Percentiles rank a stretch among this genome's conserved stretches.
These are phyloP conservation scores for Glaucopsyche alexis DNA, from an alignment of 2,888 invertebrate genomes.

Conservation along the genomic window DNA sequence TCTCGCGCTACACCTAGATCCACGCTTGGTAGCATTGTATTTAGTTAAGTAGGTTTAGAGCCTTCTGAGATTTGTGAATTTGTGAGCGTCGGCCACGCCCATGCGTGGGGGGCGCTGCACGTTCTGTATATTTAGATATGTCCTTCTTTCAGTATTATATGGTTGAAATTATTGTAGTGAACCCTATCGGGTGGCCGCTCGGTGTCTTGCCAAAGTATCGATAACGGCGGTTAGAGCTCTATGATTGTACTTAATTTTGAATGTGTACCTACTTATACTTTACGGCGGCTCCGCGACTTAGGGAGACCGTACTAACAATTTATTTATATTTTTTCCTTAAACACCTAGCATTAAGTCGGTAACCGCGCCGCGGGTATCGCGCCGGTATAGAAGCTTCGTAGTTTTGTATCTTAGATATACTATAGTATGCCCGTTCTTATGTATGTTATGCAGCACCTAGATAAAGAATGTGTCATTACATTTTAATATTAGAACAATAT, in stretches of 20 bases:
- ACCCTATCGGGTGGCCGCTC: slow-evolving; percentile 56
- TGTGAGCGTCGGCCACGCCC: slow-evolving; percentile 46
- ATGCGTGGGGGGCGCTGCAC: slow-evolving; percentile 48
- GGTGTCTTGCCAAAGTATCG: slow-evolving; percentile 65
- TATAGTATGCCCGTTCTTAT: slow-evolving; percentile 64
- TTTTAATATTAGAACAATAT: slow-evolving; percentile 72
- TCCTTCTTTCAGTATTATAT: slow-evolving; percentile 72
- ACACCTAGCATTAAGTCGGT: slow-evolving; percentile 51
- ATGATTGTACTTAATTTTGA: slow-evolving; percentile 69
- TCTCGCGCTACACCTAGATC: slow-evolving; percentile 12
- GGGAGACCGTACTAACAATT: slow-evolving; percentile 40
- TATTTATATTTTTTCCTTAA: slow-evolving; percentile 49
- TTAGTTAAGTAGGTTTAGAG: slow-evolving; percentile 70
- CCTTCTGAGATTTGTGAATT: slow-evolving; percentile 64
- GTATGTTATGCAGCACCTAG: slow-evolving; percentile 72
- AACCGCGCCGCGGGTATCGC: slow-evolving; percentile 47
- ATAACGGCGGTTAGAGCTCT: slow-evolving; percentile 47
- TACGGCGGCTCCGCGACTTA: slow-evolving; percentile 31
- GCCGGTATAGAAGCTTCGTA: slow-evolving; percentile 53
- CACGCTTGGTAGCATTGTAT: slow-evolving; percentile 55
- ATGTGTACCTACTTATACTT: slow-evolving; percentile 44
- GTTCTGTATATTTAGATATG: slow-evolving; percentile 73
- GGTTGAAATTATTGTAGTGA: slow-evolving; percentile 66
- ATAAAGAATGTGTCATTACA: slow-evolving; percentile 76
- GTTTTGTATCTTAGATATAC: slow-evolving; percentile 65